Percentiles rank a stretch among this genome's conserved stretches.
Conservation (phyloP, 2,797 vertebrate species). For the Alcedo quadribrachys region DNA sequence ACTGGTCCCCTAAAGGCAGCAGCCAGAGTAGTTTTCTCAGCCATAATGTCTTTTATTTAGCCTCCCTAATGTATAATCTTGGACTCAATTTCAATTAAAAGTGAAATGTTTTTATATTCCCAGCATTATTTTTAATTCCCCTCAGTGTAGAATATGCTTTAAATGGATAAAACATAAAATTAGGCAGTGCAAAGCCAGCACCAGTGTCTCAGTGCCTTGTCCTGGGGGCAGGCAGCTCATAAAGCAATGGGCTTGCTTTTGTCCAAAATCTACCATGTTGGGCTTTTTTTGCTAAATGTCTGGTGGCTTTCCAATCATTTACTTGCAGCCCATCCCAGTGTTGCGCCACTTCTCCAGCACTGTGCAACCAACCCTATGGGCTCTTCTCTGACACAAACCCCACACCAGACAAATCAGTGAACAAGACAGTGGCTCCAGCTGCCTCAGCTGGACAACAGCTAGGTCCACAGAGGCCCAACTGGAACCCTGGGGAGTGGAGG, state of each 20-base stretch:
- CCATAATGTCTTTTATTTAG: not conserved
- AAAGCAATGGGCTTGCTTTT: not conserved
- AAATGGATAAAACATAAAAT: not conserved
- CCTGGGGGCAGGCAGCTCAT: not conserved
- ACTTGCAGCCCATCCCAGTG: not conserved
- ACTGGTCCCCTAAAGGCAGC: not conserved
- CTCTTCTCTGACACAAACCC: not conserved
- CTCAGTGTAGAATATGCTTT: not conserved
- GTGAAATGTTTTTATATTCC: slow-evolving; percentile 5
- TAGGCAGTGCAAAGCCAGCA: not conserved
- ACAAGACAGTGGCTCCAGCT: not conserved
- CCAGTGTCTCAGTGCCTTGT: not conserved
- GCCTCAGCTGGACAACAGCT: no score
- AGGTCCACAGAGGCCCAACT: no score
- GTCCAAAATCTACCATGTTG: not conserved
- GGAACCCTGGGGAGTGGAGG: not conserved
- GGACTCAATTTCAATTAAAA: slow-evolving; percentile 20
- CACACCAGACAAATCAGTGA: not conserved
- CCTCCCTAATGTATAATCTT: not conserved
- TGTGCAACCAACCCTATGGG: fast-evolving
- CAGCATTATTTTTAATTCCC: not conserved
- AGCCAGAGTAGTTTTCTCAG: not conserved
- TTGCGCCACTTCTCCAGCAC: fast-evolving
- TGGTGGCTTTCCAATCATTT: not conserved
- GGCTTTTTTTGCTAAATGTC: not conserved